A percentile compares a stretch with the other conserved stretches of the same genome.
These are phyloP conservation scores for Lucinisca nassula DNA, from an alignment of 2,888 invertebrate genomes.

Conservation along the genomic window DNA sequence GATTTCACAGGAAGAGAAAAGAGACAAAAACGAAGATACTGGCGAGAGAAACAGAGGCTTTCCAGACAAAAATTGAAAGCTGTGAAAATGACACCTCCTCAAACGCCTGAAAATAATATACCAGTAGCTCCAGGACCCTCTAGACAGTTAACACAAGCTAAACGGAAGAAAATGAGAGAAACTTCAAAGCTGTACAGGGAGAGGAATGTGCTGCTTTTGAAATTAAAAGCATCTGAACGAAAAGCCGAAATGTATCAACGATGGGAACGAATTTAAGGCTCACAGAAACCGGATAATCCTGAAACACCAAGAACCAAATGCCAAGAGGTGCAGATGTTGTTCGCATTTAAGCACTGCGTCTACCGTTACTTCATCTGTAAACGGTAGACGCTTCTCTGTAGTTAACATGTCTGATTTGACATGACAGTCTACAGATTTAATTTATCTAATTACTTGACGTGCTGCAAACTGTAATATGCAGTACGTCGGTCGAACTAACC, in stretches of 20 bases:
- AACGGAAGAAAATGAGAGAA: background rate
- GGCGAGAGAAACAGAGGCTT: background rate
- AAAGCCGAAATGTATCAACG: slow-evolving; percentile 21
- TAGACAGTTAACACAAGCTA: background rate
- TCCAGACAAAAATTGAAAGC: background rate
- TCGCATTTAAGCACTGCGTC: too few species aligned
- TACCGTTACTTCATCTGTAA: too few species aligned
- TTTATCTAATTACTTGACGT: too few species aligned
- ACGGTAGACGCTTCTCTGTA: too few species aligned
- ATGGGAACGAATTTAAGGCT: background rate
- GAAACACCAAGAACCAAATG: slow-evolving; percentile 12
- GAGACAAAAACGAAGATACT: background rate
- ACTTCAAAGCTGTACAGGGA: slow-evolving; percentile 2
- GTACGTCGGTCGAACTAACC: too few species aligned
- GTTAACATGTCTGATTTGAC: too few species aligned
- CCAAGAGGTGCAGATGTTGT: too few species aligned
- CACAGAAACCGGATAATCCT: background rate
- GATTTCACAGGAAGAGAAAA: slow-evolving; percentile 26
- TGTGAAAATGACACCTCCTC: background rate
- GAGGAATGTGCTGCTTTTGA: background rate
- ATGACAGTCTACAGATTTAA: too few species aligned
- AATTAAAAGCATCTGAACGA: background rate
- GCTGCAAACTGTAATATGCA: too few species aligned
- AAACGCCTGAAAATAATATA: background rate
- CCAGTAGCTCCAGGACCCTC: background rate